Percentiles rank a stretch among this genome's conserved stretches.
These are phyloP conservation scores for Scyliorhinus canicula DNA, from an alignment of 2,797 vertebrate genomes.

Conservation along the genomic window DNA sequence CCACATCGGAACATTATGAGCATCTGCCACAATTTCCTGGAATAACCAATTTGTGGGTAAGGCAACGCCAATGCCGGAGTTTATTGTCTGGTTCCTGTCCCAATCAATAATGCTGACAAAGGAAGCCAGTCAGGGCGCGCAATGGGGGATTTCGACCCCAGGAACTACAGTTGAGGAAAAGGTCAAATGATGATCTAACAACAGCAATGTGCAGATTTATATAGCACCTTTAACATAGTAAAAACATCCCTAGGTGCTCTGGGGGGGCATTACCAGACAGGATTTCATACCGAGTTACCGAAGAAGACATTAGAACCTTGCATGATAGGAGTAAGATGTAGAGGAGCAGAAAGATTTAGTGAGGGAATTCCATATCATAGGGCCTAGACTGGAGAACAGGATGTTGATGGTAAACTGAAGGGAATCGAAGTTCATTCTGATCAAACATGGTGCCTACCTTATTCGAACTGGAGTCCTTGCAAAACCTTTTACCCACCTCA, in stretches of 20 bases:
- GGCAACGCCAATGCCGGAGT: not conserved
- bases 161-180: not conserved
- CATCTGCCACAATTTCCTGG: not conserved
- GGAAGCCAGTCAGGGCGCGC: not conserved
- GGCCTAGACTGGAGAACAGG: not conserved
- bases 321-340: not conserved
- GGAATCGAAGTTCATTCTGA: not conserved
- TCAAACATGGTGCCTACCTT: not conserved
- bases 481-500: slow-evolving; percentile 65
- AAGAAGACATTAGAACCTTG: not conserved
- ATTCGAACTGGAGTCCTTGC: not conserved
- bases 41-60: not conserved
- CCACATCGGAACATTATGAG: not conserved
- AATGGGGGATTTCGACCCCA: not conserved
- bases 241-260: not conserved
- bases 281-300: not conserved
- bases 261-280: not conserved
- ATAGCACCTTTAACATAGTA: not conserved
- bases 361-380: not conserved
- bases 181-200: not conserved
- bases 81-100: not conserved
- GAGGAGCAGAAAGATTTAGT: no score
- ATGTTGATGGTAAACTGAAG: not conserved
- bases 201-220: not conserved
- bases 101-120: not conserved